Percentiles rank a stretch among this genome's conserved stretches.
These are phyloP conservation scores for Cinclus mexicanus DNA, from an alignment of 2,113 vertebrate genomes.

Conservation along the genomic window DNA sequence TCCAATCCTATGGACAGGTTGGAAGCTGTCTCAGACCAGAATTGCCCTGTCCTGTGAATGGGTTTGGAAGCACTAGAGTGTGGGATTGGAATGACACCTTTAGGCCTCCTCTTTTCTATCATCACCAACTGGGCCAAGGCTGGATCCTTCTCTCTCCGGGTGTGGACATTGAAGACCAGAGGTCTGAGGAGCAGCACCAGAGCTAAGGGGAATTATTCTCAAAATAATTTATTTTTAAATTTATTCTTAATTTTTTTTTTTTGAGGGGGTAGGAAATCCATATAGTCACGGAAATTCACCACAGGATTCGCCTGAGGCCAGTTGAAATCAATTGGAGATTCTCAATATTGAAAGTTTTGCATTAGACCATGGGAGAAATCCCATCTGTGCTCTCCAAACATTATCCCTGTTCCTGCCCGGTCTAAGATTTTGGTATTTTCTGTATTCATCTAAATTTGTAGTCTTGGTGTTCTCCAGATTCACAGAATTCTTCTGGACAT, in stretches of 20 bases:
- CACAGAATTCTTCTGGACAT: neutral
- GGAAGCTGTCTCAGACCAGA: neutral
- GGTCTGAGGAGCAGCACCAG: neutral
- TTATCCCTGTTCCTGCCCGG: neutral
- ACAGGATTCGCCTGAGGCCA: neutral
- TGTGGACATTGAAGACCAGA: fast-evolving
- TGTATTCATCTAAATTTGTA: neutral
- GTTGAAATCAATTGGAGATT: neutral
- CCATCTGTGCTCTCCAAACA: neutral
- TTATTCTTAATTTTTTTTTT: neutral
- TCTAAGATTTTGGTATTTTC: neutral
- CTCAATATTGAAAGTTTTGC: neutral
- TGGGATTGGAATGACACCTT: neutral
- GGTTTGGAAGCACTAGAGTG: neutral
- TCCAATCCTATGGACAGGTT: neutral
- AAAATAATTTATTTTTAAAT: neutral
- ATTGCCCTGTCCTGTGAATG: neutral
- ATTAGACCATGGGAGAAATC: neutral
- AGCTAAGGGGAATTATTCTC: neutral
- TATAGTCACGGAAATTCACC: fast-evolving
- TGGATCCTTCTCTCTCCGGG: neutral
- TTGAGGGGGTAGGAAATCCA: neutral
- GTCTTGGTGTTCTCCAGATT: neutral
- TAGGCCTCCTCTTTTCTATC: neutral
- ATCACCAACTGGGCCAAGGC: neutral